Base-by-base conservation (phyloP, 2,797 vertebrate genomes). In the Sebastolobus alascanus region DNA sequence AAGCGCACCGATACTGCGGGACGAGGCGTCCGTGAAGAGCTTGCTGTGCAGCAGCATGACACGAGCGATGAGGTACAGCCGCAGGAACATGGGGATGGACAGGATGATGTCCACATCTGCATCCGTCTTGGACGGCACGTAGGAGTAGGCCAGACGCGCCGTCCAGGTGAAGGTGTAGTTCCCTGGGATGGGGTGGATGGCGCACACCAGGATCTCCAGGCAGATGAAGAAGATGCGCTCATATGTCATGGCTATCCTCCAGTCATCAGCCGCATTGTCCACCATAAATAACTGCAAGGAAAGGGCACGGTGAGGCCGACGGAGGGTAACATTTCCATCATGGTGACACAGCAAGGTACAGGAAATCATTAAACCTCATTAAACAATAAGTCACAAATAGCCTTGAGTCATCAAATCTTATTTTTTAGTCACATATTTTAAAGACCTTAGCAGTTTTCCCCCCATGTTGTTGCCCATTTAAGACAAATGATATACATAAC, bases 231-330 rank as follows among this genome's bases (percentile, higher is more conserved):
- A 99, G 96, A 99, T 99, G 94, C 98, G 97, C 94, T 99, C 98
- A 61, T 99, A 99, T 87, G 98, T 99, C 99, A 99, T 99, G 97
- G 99, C 99, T 98, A 99, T 99, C 96, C 99, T 98, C 99, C 99
- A 99, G 95, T 99, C 99, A 92, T 99, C 99, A 29, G 99, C 99
- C 79, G 97, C 99, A 64, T 99, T 99, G 97, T 99, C 99, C 96
- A 99, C 98, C 99, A 99, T 99, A 93, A 99, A 99, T 84, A 99
- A 96, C 99, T 99, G 96, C 56, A 82, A 84, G 88, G 92, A 94
- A 61, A 84, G 75, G 56, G 73, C 79, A 85, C 8, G 2, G 81
- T 85, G 64, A 88, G 60, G 69, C 60, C 22, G 56, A 65, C 14
- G 56, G 70, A 87, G 88, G 80, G 82, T 52, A 63, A 76, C 68